Evolutionary conservation across 2,797 vertebrate species (phyloP).

Genomic region (Pantherophis alleghaniensis): DNA sequence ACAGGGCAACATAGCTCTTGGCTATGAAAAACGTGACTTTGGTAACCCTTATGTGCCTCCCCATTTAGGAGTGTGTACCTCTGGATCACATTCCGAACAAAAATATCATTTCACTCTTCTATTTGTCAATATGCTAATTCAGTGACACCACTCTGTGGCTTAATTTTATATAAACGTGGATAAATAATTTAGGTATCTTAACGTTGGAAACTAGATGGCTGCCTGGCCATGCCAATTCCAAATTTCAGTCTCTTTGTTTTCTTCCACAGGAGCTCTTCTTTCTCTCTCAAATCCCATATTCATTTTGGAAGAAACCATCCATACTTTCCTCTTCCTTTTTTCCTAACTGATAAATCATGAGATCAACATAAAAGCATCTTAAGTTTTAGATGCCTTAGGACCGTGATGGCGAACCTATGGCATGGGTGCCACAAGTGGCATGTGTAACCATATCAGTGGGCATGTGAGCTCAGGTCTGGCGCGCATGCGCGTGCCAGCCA

Average conservation of each 20-base stretch:
- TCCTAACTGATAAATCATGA: not conserved
- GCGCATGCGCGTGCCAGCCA: fast-evolving
- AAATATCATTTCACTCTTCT: not conserved
- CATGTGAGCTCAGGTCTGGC: no score
- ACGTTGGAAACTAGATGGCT: not conserved
- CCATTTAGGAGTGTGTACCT: not conserved
- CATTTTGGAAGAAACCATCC: not conserved
- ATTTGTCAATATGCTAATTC: not conserved
- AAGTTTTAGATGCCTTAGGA: not conserved
- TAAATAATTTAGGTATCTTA: not conserved
- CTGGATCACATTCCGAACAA: not conserved
- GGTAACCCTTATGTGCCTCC: not conserved
- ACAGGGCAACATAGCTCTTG: not conserved
- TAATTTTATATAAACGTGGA: not conserved
- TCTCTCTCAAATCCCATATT: not conserved
- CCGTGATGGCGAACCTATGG: no score
- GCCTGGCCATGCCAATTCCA: not conserved
- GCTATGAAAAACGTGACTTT: not conserved
- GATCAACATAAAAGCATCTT: not conserved
- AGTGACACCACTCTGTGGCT: not conserved
- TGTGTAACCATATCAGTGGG: no score
- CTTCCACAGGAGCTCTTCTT: not conserved
- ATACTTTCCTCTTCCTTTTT: not conserved
- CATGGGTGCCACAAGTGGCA: no score
- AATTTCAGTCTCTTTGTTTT: not conserved